Percentiles rank a stretch among this genome's conserved stretches.
These are phyloP conservation scores for Diceros bicornis DNA, from an alignment of 2,797 vertebrate genomes.

Conservation along the genomic window DNA sequence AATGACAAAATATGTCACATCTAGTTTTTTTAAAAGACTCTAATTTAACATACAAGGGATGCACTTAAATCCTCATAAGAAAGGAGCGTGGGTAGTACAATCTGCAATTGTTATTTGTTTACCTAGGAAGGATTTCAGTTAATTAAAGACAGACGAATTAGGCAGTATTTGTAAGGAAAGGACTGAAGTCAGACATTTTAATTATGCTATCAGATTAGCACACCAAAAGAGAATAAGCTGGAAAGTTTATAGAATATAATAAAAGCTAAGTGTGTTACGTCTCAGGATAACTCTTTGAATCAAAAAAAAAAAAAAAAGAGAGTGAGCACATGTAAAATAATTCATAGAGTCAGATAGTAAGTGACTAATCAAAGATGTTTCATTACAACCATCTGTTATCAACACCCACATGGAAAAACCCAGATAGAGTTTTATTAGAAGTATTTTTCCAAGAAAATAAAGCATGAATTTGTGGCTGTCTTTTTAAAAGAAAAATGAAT, in stretches of 20 bases:
- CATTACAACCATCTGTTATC: constrained; percentile 81
- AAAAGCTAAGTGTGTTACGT: constrained; percentile 77
- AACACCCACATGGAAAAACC: constrained; percentile 83
- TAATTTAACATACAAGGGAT: constrained; percentile 69
- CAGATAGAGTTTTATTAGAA: constrained; percentile 83
- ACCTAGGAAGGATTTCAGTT: constrained; percentile 64
- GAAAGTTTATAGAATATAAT: constrained; percentile 74
- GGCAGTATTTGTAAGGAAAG: constrained; percentile 68
- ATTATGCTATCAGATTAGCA: constrained; percentile 80
- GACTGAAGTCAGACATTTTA: constrained; percentile 81
- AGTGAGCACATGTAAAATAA: constrained; percentile 81
- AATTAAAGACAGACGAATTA: constrained; percentile 73
- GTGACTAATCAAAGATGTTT: constrained; percentile 85
- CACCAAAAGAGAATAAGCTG: constrained; percentile 73
- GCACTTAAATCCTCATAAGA: constrained; percentile 46
- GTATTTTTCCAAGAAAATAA: constrained; percentile 85
- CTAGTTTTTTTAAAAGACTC: constrained; percentile 57
- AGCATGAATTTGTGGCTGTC: constrained; percentile 68
- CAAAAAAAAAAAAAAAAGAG: constrained; percentile 63
- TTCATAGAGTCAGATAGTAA: constrained; percentile 81
- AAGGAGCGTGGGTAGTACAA: neutral
- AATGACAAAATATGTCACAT: constrained; percentile 72
- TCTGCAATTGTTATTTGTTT: constrained; percentile 76
- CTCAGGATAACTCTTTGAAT: constrained; percentile 76
- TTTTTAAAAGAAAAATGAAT: constrained; percentile 74